Percentiles rank a stretch among this genome's conserved stretches.
phyloP scores from a whole-genome alignment of 2,113 vertebrate genomes.

The Empidonax traillii region DNA sequence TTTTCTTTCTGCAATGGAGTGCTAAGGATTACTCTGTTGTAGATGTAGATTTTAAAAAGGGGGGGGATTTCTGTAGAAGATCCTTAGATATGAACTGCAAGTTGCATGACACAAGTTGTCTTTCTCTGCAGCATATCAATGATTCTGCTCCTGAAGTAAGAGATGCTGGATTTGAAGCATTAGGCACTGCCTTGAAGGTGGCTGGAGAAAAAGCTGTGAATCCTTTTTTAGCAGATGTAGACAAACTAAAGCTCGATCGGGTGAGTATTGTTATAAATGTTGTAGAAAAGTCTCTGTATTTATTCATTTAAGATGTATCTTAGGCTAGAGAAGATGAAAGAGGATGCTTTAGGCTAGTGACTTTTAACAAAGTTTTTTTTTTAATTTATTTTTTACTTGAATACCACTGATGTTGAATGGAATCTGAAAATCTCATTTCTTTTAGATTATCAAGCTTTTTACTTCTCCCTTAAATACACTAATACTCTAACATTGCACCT shows the following conservation, averaged over 20 bases:
- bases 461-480: neutral
- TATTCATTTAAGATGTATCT: neutral
- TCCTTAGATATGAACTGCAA: neutral
- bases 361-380: neutral
- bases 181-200: conserved; percentile 94
- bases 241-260: conserved; percentile 96
- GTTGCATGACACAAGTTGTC: neutral
- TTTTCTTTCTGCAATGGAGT: neutral
- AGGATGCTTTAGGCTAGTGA: neutral
- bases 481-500: neutral
- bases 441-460: neutral
- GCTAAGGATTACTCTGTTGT: neutral
- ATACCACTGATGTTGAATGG: neutral
- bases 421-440: neutral
- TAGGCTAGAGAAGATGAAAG: neutral
- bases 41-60: neutral
- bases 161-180: conserved; percentile 95
- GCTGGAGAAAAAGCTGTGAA: conserved; percentile 96
- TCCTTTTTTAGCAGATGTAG: conserved; percentile 90
- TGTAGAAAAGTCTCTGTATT: neutral
- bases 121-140: conserved; percentile 87
- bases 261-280: conserved; percentile 64
- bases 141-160: conserved; percentile 96
- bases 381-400: neutral
- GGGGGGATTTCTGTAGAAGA: neutral